These are phyloP conservation scores for Perognathus longimembris DNA, from an alignment of 2,113 vertebrate species.

Conservation along the genomic window DNA sequence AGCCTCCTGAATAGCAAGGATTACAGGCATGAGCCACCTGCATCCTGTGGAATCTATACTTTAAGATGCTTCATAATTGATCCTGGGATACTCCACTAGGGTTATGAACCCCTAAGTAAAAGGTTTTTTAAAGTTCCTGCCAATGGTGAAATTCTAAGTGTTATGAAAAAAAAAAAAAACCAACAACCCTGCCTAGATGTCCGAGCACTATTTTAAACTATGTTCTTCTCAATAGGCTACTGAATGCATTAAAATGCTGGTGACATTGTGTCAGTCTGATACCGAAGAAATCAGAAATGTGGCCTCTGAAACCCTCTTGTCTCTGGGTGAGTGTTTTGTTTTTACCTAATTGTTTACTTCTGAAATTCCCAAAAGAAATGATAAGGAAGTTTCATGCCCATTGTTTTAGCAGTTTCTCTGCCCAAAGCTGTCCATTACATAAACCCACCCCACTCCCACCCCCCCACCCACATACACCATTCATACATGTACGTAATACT, in stretches of 20 bases:
- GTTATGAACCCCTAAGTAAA: background rate
- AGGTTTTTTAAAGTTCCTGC: background rate
- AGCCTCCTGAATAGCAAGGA: too few species aligned
- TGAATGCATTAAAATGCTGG: conserved; percentile 94
- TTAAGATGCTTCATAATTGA: background rate
- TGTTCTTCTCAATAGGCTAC: conserved; percentile 87
- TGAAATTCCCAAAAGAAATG: background rate
- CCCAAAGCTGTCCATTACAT: background rate
- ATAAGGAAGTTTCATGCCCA: background rate
- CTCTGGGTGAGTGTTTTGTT: conserved; percentile 90
- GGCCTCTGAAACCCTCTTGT: conserved; percentile 95
- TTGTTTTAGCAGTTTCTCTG: background rate
- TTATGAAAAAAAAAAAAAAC: too few species aligned
- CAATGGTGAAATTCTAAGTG: background rate
- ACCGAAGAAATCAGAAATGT: conserved; percentile 94
- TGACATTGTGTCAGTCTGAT: conserved; percentile 93
- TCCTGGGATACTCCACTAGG: background rate
- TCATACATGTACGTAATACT: too few species aligned
- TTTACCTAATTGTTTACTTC: background rate
- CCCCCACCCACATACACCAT: too few species aligned
- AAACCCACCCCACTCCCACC: too few species aligned
- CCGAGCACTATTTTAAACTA: background rate
- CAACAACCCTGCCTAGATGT: background rate
- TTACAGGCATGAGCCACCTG: background rate
- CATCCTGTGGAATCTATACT: background rate